Conservation (phyloP, 2,113 vertebrate genomes). For the Eudyptes chrysolophus region DNA sequence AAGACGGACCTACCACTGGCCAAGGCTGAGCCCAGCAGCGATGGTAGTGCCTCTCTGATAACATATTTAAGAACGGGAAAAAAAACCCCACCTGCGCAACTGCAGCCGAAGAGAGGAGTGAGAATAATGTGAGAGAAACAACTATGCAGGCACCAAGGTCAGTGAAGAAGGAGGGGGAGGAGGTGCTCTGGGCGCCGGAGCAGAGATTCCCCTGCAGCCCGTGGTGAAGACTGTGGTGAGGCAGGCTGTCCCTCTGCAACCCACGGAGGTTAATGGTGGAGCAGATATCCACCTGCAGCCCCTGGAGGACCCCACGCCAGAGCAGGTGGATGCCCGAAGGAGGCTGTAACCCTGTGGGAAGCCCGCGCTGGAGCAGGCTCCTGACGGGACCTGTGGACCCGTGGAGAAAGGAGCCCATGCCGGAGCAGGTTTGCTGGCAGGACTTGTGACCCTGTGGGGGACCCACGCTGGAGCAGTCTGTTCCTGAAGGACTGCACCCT, state of each 20-base stretch:
- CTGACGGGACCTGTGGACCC: too few relatives aligned
- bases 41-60: background rate
- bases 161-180: background rate
- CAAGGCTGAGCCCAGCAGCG: background rate
- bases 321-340: too few relatives aligned
- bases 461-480: background rate
- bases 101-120: background rate
- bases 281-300: background rate
- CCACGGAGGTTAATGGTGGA: background rate
- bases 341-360: too few relatives aligned
- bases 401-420: background rate
- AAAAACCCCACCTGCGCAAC: background rate
- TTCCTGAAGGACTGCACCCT: background rate
- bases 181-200: background rate
- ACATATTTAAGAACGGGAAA: background rate
- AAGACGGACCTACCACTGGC: background rate
- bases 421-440: background rate
- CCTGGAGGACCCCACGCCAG: background rate
- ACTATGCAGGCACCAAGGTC: background rate
- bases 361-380: too few relatives aligned
- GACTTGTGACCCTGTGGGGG: too few relatives aligned
- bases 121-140: background rate
- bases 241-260: background rate
- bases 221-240: background rate
- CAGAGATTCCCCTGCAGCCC: background rate